Conservation (phyloP, 2,888 invertebrate species). For the Melanostoma scalare region DNA sequence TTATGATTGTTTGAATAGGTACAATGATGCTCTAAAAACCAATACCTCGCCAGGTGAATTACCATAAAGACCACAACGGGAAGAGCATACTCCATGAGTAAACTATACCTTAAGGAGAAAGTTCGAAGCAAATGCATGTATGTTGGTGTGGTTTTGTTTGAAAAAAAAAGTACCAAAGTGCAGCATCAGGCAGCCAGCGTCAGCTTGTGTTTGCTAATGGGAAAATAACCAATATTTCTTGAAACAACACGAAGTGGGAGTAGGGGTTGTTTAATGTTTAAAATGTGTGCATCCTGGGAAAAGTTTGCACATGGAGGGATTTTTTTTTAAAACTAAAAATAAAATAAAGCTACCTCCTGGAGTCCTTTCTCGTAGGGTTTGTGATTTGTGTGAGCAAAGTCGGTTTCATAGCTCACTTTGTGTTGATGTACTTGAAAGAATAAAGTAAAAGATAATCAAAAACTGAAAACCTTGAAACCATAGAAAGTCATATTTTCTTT, state of each 20-base stretch:
- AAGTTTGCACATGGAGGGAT: background rate
- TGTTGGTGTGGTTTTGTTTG: slow-evolving; percentile 49
- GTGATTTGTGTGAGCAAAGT: too few relatives aligned
- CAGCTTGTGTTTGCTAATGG: slow-evolving; percentile 45
- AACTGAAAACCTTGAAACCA: too few relatives aligned
- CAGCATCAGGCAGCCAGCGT: slow-evolving; percentile 16
- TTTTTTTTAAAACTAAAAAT: slow-evolving; percentile 4
- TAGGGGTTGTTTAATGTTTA: slow-evolving; percentile 16
- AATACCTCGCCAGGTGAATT: slow-evolving; percentile 47
- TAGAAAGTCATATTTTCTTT: too few relatives aligned
- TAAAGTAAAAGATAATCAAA: too few relatives aligned
- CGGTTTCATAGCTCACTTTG: too few relatives aligned
- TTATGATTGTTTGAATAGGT: slow-evolving; percentile 64
- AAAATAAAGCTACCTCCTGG: background rate
- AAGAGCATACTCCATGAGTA: slow-evolving; percentile 8
- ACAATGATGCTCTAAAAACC: slow-evolving; percentile 28
- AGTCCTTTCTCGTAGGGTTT: background rate
- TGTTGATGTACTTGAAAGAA: too few relatives aligned
- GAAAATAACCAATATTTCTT: slow-evolving; percentile 59
- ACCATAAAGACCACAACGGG: slow-evolving; percentile 55
- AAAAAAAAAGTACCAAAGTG: slow-evolving; percentile 42
- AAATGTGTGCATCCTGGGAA: slow-evolving; percentile 33
- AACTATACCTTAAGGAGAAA: slow-evolving; percentile 13
- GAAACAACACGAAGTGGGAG: background rate
- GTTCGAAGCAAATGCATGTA: slow-evolving; percentile 30